Base-by-base conservation (phyloP, 1,140 invertebrate genomes). In the Brachionus paranguensis region DNA sequence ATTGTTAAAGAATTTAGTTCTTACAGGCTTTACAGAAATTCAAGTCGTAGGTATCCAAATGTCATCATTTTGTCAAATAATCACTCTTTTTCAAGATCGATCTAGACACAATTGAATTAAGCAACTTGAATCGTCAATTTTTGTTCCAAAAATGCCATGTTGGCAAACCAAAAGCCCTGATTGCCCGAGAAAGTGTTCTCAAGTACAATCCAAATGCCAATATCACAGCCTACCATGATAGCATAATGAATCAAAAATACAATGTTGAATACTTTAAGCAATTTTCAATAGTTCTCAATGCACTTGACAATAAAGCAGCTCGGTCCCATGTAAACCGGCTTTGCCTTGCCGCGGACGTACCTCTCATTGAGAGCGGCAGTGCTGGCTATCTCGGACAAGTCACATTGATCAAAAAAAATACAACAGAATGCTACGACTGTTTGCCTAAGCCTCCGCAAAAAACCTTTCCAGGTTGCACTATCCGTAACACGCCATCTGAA, bases 61-160 rank as follows among this genome's bases (percentile, higher is more conserved):
- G 17, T 50, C 1, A 7, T 45, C 81, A 8, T 14, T 37, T 74
- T 74, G 6, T 3, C 11, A 11, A 50, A 17, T 64, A 29, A 11
- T 12, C 17, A 55, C 45, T 60, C 70, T 60, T 86, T 85, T 92
- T 93, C 86, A 89, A 98, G 96, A 97, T 99, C 90, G 98, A 99
- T 92, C 92, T 99, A 87, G 98, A 99, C 88, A 99, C 96, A 3
- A 99, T 99, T 88, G 97, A 99, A 91, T 94, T 99, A n/a, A 98
- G 95, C 89, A 99, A 99, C 88, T 91, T 99, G 45, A 99, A 99
- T 89, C 92, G 98, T 14, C 98, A 99, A 88, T 99, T 99, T 90
- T 89, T 99, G 3, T 99, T 99, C 88, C 94, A 96, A 87, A 96
- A 96, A 87, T 93, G 97, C 87, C 97, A 99, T 92, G 96, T 99